Conservation (phyloP, 2,888 invertebrate species). For the Caenorhabditis sp. region DNA sequence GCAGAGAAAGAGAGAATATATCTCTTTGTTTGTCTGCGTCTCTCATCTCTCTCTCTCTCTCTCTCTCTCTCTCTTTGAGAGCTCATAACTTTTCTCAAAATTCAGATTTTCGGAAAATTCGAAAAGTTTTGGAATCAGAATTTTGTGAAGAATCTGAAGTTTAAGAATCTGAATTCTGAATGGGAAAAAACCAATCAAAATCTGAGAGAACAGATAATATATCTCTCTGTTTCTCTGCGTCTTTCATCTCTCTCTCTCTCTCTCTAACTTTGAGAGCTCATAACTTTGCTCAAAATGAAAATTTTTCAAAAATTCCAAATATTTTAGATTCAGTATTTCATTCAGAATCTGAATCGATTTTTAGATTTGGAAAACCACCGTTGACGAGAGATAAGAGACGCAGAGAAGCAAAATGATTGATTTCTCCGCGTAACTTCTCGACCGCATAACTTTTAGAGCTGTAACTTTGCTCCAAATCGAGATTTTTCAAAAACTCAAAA, state of each 20-base stretch:
- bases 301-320: neutral
- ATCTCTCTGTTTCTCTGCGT: no score
- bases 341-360: conserved; percentile 80
- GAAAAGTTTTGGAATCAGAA: neutral
- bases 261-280: neutral
- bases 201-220: no score
- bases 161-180: no score
- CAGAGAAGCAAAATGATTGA: no score
- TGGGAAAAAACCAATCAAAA: no score
- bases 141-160: no score
- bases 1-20: neutral
- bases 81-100: neutral
- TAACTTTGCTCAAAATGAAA: neutral
- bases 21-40: neutral
- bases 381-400: no score
- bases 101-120: neutral
- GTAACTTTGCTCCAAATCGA: neutral
- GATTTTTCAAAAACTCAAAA: neutral
- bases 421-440: no score
- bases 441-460: no score
- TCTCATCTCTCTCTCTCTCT: conserved; percentile 2
- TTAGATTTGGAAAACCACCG: no score
- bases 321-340: neutral
- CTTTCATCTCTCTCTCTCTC: no score
- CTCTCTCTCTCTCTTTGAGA: no score